Base-by-base conservation (phyloP, 2,113 vertebrate genomes). In the Podiceps cristatus region DNA sequence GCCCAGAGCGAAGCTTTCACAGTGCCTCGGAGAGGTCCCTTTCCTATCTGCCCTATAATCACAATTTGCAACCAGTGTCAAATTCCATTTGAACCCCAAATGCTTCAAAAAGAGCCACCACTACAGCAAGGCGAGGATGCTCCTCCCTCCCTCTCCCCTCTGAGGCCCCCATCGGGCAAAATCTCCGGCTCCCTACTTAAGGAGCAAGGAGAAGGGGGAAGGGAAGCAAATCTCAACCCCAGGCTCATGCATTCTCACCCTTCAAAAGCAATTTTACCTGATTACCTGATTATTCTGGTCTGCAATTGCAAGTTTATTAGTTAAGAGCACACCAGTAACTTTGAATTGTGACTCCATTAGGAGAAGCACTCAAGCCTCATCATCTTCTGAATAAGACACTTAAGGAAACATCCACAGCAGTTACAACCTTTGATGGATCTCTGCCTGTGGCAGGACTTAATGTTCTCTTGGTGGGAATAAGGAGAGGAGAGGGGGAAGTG, bases 221-320 rank as follows among this genome's bases (percentile, higher is more conserved):
- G 50, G 72, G 79, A 86, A 91, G 42, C 63, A 66, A 50, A 74
- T 83, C 53, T 58, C 44, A 55, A 14, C 20, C 33, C 47, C 23
- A 33, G 56, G 66, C 73, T 91, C 5, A 1, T 60, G 75, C 31
- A 10, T 73, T 71, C 78, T 93, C 35, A 74, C 44, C 60, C 60
- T 2, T 74, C 91, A 91, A 95, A 95, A 85, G 91, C 79, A 87
- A 86, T 93, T 84, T 86, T 18, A 63, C 22, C 0, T 84, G 76
- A 96, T 94, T 87, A 78, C 72, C 55, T 92, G 95, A 78, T 86
- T 84, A 86, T 90, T 88, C 76, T 68, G 79, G 68, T 81, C 76
- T 55, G 76, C 72, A 81, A 66, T 22, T 59, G 79, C 9, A 47
- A 76, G 47, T 86, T 95, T 88, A 92, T 95, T 87, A 86, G 95